These are phyloP conservation scores for Ophiothrix spiculata DNA, from an alignment of 35 echinoderm and acorn worm species.

Conservation along the genomic window DNA sequence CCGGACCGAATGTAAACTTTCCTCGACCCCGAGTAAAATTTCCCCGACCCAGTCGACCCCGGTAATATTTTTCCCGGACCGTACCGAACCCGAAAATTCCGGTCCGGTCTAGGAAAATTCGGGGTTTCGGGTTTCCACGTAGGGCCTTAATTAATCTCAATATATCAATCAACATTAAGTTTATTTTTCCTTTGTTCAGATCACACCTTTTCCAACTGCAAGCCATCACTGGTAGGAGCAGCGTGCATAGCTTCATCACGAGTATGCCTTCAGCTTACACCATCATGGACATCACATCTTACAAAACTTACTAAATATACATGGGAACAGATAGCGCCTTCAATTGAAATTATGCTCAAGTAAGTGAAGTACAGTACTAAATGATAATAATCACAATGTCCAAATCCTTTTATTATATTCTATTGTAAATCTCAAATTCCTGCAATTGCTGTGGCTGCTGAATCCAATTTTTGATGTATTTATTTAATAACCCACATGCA, in stretches of 20 bases:
- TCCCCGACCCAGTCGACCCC: too few relatives aligned
- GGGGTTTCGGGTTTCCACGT: too few relatives aligned
- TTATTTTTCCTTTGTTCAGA: conserved; percentile 52
- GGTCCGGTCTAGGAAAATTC: too few relatives aligned
- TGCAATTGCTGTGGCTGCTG: neutral
- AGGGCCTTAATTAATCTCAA: too few relatives aligned
- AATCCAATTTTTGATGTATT: neutral
- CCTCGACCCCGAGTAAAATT: too few relatives aligned
- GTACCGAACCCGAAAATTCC: too few relatives aligned
- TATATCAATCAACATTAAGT: too few relatives aligned
- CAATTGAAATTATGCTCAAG: conserved; percentile 66
- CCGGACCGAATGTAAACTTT: too few relatives aligned
- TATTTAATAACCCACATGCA: neutral
- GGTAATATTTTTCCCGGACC: too few relatives aligned
- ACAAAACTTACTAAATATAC: conserved; percentile 77
- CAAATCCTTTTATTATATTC: neutral
- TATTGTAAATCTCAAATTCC: neutral
- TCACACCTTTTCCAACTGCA: conserved; percentile 75
- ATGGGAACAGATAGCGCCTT: conserved; percentile 67
- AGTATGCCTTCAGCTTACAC: conserved; percentile 82
- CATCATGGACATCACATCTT: conserved; percentile 81
- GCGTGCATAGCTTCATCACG: conserved; percentile 85
- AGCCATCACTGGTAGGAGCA: conserved; percentile 83
- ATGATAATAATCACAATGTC: neutral
- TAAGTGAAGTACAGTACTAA: neutral